Base-by-base conservation (phyloP, 1,140 invertebrate genomes). In the Drosophila malerkotliana region DNA sequence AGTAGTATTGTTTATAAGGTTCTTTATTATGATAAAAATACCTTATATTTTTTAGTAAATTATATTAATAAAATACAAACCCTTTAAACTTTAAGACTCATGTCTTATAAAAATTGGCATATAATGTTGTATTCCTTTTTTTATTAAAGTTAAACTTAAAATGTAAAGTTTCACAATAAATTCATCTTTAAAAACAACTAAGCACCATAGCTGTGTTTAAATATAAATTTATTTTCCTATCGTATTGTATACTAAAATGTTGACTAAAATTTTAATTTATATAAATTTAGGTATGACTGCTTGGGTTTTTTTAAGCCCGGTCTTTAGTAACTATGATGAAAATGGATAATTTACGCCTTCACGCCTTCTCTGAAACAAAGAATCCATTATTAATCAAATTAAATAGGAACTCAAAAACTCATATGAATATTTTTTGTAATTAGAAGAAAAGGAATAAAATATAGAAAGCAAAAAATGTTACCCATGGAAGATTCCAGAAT, bases 341-440 rank as follows among this genome's bases (percentile, higher is more conserved):
- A 44, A 44, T 18, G 14, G 41, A 15, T 44, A 44, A 14, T 44
- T 44, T 44, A 44, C 41, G 41, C 14, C 41, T 44, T 44, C 14
- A 44, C 41, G 41, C 41, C 41, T 44, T 44, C 41, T 44, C 41
- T 44, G 41, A 44, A 44, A 44, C 41, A 18, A 44, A 15, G n/a
- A 44, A 44, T 14, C 15, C 14, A 44, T 44, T 44, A 18, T 44
- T 28, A 28, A 28, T 28, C 26, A 7, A 44, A 18, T 18, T 44
- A 44, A 15, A 37, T 37, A 37, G 10, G 4, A 14, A 44, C 5
- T 5, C n/a, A 18, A 44, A 2, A 44, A 44, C n/a, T 5, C 2
- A 7, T 15, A 18, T 44, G 41, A 6, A 7, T 44, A 44, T 15
- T 7, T 44, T 44, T 32, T 32, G 3, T 41, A 44, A 18, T 37